A percentile compares a stretch with the other conserved stretches of the same genome.
Evolutionary conservation across 2,888 invertebrate genomes (phyloP).

Genomic region (Cerastis rubricosa): DNA sequence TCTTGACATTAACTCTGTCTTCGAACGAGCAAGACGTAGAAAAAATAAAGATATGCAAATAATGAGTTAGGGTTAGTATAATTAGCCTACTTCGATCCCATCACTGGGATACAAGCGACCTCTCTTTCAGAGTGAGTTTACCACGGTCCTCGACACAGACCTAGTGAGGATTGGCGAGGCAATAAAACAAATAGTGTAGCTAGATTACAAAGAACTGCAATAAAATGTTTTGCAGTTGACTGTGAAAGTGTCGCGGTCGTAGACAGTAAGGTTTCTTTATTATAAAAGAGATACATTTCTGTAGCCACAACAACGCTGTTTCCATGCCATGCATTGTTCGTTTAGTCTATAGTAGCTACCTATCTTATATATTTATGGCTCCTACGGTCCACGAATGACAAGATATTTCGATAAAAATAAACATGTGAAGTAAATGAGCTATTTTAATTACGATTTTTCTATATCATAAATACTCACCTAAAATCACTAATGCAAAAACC

Average conservation of each 20-base stretch:
- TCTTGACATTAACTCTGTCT: neutral
- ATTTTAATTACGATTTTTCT: neutral
- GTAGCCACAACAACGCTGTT: conserved; percentile 18
- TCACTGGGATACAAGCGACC: neutral
- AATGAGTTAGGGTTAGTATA: neutral
- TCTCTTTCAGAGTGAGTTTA: neutral
- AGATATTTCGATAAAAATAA: neutral
- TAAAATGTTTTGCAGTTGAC: neutral
- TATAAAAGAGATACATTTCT: neutral
- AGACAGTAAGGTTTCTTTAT: neutral
- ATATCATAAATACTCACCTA: neutral
- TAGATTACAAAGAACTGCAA: neutral
- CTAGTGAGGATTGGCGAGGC: neutral
- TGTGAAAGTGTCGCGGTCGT: neutral
- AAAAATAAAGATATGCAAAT: neutral
- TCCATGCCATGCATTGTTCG: neutral
- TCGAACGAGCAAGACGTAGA: neutral
- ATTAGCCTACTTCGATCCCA: neutral
- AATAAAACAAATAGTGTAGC: neutral
- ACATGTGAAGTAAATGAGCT: neutral
- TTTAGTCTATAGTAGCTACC: neutral
- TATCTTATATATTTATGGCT: neutral
- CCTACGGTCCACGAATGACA: neutral
- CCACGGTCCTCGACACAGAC: neutral
- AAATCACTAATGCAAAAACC: neutral